Percentiles rank a stretch among this genome's conserved stretches.
phyloP scores from a whole-genome alignment of 2,797 vertebrate species.

The Phataginus tetradactyla region DNA sequence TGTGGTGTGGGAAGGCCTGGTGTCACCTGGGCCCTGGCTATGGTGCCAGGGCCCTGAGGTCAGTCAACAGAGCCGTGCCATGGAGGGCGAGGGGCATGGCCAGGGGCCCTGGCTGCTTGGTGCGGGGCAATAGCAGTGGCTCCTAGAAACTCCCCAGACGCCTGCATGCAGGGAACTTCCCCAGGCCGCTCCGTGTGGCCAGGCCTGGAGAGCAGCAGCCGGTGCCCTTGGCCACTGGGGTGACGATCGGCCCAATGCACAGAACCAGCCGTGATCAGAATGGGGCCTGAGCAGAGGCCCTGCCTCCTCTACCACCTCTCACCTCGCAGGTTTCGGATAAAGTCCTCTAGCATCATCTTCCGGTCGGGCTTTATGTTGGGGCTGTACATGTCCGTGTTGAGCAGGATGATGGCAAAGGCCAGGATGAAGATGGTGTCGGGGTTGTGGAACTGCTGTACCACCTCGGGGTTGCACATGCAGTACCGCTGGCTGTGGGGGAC shows the following conservation, averaged over 20 bases:
- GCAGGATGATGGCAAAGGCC: conserved; percentile 98
- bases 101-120: background rate
- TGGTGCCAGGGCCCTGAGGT: background rate
- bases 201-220: background rate
- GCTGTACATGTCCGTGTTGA: conserved; percentile 99
- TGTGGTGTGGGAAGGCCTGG: background rate
- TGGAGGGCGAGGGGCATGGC: background rate
- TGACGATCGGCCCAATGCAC: background rate
- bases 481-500: conserved; percentile 95
- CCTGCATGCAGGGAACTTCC: background rate
- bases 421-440: conserved; percentile 99
- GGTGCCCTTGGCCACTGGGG: background rate
- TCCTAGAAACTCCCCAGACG: background rate
- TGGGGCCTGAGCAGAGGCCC: rapidly evolving
- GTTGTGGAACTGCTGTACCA: conserved; percentile 99
- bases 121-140: background rate
- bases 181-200: background rate
- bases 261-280: background rate
- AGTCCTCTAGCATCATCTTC: conserved; percentile 99
- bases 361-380: conserved; percentile 99
- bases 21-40: no score
- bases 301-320: background rate
- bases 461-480: conserved; percentile 99
- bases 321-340: conserved; percentile 99
- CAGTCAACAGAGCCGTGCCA: rapidly evolving